Evolutionary conservation across 30 jellyfish, hydroid and myxozoan species (phyloP).

Genomic region (Aurelia coerulea): DNA sequence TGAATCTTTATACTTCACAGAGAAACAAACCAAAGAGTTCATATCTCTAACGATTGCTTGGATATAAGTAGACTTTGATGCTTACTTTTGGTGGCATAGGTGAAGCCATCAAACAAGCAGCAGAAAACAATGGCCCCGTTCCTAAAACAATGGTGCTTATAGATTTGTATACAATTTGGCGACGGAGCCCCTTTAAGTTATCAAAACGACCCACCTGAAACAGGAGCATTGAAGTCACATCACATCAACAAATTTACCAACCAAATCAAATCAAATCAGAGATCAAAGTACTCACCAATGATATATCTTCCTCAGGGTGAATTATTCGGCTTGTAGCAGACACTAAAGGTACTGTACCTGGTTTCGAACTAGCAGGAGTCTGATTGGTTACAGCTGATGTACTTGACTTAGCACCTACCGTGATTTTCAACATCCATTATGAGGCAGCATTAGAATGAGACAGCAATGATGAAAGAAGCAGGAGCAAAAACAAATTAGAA

Average conservation of each 20-base stretch:
- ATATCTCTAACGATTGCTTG: too few species aligned
- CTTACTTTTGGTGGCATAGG: too few species aligned
- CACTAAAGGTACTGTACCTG: slow-evolving; percentile 92
- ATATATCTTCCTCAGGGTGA: slow-evolving; percentile 95
- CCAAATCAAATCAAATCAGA: slow-evolving; percentile 1
- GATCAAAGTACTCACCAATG: slow-evolving; percentile 79
- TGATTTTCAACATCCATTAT: slow-evolving; percentile 56
- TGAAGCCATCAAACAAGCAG: too few species aligned
- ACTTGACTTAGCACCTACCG: slow-evolving; percentile 91
- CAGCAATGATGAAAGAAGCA: slow-evolving; percentile 75
- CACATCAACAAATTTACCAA: slow-evolving; percentile 9
- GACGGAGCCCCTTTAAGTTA: neutral
- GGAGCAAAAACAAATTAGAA: slow-evolving; percentile 35
- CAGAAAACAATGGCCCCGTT: too few species aligned
- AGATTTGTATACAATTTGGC: too few species aligned
- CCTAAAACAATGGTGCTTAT: too few species aligned
- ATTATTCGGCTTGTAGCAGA: slow-evolving; percentile 97
- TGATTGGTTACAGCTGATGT: slow-evolving; percentile 46
- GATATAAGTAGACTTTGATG: too few species aligned
- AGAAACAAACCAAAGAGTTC: too few species aligned
- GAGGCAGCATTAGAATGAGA: slow-evolving; percentile 41
- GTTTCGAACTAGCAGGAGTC: slow-evolving; percentile 68
- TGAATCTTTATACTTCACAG: too few species aligned
- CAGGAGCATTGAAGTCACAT: slow-evolving; percentile 1
- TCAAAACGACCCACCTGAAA: slow-evolving; percentile 47